These are phyloP conservation scores for Balaenoptera acutorostrata DNA, from an alignment of 2,113 vertebrate genomes.

Conservation along the genomic window DNA sequence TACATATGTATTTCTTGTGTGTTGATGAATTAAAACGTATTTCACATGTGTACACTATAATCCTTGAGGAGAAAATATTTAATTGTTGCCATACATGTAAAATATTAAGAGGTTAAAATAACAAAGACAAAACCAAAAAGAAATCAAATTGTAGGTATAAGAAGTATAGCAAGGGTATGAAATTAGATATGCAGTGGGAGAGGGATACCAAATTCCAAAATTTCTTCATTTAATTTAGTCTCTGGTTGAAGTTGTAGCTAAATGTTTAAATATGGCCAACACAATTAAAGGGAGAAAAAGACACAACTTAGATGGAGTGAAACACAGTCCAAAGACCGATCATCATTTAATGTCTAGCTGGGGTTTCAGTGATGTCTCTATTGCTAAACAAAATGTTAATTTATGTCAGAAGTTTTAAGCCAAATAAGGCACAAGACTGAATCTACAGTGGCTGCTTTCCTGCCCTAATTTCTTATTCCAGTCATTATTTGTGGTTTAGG, in stretches of 20 bases:
- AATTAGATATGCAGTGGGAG: background rate
- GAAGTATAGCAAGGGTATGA: background rate
- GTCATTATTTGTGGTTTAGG: background rate
- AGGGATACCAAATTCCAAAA: background rate
- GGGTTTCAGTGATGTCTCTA: background rate
- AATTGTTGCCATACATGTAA: background rate
- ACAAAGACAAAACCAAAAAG: background rate
- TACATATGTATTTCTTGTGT: background rate
- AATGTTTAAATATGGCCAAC: slow-evolving; percentile 23
- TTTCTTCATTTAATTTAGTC: slow-evolving; percentile 16
- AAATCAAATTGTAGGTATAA: background rate
- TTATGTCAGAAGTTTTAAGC: background rate
- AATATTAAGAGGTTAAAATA: background rate
- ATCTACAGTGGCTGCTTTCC: background rate
- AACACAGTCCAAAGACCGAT: background rate
- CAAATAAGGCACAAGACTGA: background rate
- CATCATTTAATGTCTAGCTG: background rate
- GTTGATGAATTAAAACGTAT: background rate
- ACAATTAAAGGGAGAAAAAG: background rate
- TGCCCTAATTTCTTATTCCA: background rate
- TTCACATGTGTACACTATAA: background rate
- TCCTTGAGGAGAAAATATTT: slow-evolving; percentile 15
- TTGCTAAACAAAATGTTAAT: background rate
- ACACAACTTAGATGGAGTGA: background rate
- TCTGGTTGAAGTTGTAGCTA: background rate